Evolutionary conservation across 2,113 vertebrate species (phyloP).

Genomic region (Odocoileus hemionus): DNA sequence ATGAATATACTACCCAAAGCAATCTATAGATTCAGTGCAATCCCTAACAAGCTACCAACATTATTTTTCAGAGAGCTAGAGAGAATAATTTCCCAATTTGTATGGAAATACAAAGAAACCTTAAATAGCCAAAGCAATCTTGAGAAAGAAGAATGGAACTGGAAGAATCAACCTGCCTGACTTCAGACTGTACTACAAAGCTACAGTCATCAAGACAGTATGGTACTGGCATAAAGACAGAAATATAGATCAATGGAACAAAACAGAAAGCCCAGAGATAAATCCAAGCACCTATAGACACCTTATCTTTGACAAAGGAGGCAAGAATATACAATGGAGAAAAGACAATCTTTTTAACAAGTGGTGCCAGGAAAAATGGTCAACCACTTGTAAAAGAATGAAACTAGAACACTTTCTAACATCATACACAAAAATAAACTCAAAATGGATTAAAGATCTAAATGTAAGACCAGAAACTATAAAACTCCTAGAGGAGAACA

Average conservation of each 20-base stretch:
- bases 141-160: neutral
- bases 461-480: neutral
- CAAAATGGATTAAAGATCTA: neutral
- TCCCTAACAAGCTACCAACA: neutral
- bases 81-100: neutral
- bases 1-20: neutral
- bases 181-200: neutral
- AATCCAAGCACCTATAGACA: neutral
- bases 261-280: neutral
- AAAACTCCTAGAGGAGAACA: neutral
- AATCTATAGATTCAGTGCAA: neutral
- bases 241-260: neutral
- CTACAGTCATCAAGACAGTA: neutral
- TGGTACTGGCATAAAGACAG: neutral
- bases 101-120: neutral
- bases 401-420: neutral
- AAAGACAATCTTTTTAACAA: neutral
- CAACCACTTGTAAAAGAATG: neutral
- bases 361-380: neutral
- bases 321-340: neutral
- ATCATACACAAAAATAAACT: neutral
- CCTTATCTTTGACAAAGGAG: neutral
- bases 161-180: neutral
- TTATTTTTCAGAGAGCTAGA: neutral
- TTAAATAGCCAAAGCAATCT: neutral